Conservation (phyloP, 2,888 invertebrate species). For the Euproctis similis region DNA sequence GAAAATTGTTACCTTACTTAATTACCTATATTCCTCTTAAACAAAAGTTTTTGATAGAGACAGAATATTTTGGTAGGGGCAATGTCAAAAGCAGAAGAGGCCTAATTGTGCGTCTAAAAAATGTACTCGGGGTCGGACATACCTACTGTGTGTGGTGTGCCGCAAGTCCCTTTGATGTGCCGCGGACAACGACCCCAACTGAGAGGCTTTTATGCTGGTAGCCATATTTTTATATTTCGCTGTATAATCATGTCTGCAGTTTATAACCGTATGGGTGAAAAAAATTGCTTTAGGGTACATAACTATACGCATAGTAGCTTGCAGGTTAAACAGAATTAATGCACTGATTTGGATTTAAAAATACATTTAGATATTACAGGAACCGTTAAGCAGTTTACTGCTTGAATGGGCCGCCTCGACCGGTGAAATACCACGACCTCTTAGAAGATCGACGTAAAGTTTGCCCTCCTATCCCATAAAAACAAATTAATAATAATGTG, state of each 20-base stretch:
- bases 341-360: too few relatives aligned
- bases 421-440: too few relatives aligned
- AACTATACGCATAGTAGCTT: too few relatives aligned
- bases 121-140: conserved; percentile 37
- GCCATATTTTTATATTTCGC: conserved; percentile 14
- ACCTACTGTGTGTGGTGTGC: conserved; percentile 29
- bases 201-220: conserved; percentile 8
- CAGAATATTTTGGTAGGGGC: conserved; percentile 29
- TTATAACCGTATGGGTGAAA: conserved; percentile 14
- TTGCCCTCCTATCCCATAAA: too few relatives aligned
- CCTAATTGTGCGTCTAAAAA: conserved; percentile 61
- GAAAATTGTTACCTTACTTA: too few relatives aligned
- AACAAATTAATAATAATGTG: too few relatives aligned
- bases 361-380: too few relatives aligned
- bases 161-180: conserved; percentile 38
- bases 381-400: too few relatives aligned
- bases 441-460: too few relatives aligned
- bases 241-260: conserved; percentile 14
- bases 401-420: too few relatives aligned
- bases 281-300: too few relatives aligned
- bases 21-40: background rate
- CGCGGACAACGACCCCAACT: conserved; percentile 28
- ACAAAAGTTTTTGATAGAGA: background rate
- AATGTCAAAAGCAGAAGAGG: conserved; percentile 51
- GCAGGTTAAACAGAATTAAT: too few relatives aligned